Percentiles rank a stretch among this genome's conserved stretches.
Evolutionary conservation across 2,888 invertebrate species (phyloP).

Genomic region (Limnephilus marmoratus): DNA sequence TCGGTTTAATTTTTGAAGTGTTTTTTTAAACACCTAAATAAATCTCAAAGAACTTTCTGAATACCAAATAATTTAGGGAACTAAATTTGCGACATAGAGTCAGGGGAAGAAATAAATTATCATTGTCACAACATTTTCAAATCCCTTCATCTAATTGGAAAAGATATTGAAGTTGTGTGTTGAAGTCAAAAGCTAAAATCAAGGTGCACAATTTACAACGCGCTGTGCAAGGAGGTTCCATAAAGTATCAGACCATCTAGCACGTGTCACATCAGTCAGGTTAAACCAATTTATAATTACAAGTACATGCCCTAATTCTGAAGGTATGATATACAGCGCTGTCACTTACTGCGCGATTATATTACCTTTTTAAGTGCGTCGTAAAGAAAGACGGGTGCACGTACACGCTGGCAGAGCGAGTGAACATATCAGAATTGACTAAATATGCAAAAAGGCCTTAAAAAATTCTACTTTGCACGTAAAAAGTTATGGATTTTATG

Average conservation of each 20-base stretch:
- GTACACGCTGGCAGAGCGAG: background rate
- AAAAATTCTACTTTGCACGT: background rate
- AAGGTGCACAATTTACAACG: background rate
- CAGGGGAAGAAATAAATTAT: background rate
- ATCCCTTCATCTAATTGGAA: background rate
- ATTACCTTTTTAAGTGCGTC: conserved; percentile 64
- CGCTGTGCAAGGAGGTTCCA: background rate
- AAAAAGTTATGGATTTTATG: background rate
- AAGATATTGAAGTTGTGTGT: no score
- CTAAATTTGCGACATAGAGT: conserved; percentile 24
- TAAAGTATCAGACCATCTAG: background rate
- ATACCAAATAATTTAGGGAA: conserved; percentile 22
- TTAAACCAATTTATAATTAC: background rate
- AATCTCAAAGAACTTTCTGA: conserved; percentile 40
- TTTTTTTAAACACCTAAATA: background rate
- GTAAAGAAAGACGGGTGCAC: conserved; percentile 52
- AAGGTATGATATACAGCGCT: conserved; percentile 1
- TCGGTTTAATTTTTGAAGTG: background rate
- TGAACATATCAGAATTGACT: background rate
- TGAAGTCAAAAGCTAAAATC: background rate
- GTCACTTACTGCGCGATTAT: conserved; percentile 62
- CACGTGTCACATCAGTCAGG: background rate
- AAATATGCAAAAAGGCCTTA: conserved; percentile 3
- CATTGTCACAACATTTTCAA: no score
- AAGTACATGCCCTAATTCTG: background rate